phyloP scores from a whole-genome alignment of 92 coral and sea anemone species.

The Porites lobata region DNA sequence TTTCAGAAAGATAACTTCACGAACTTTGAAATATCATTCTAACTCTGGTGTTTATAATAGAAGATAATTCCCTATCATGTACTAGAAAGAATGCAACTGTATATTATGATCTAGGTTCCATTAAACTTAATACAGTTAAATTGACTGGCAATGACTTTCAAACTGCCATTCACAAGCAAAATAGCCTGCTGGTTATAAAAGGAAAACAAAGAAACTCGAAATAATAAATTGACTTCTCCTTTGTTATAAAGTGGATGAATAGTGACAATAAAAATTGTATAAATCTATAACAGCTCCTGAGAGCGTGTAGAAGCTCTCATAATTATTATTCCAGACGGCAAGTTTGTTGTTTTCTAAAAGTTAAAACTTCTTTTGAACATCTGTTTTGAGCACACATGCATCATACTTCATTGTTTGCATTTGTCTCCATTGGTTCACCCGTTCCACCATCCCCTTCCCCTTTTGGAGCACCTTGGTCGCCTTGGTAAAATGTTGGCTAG shows the following conservation, averaged over 20 bases:
- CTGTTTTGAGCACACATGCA: not conserved
- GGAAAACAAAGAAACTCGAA: not conserved
- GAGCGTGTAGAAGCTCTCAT: not conserved
- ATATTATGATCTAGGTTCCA: too few relatives aligned
- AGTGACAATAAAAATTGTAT: conserved; percentile 15
- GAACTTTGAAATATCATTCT: too few relatives aligned
- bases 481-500: conserved; percentile 94
- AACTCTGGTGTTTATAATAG: too few relatives aligned
- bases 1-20: too few relatives aligned
- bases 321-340: not conserved
- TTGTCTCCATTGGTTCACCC: not conserved
- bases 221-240: not conserved
- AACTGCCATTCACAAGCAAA: not conserved
- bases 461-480: conserved; percentile 1
- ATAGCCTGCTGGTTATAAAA: not conserved
- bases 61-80: too few relatives aligned
- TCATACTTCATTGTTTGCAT: conserved; percentile 26
- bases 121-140: too few relatives aligned
- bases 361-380: not conserved
- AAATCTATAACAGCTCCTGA: not conserved
- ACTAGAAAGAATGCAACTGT: too few relatives aligned
- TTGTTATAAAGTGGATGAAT: not conserved
- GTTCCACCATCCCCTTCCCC: conserved; percentile 3
- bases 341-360: not conserved
- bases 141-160: not conserved